These are phyloP conservation scores for Orchestia grillus DNA, from an alignment of 1,140 invertebrate species.

Conservation along the genomic window DNA sequence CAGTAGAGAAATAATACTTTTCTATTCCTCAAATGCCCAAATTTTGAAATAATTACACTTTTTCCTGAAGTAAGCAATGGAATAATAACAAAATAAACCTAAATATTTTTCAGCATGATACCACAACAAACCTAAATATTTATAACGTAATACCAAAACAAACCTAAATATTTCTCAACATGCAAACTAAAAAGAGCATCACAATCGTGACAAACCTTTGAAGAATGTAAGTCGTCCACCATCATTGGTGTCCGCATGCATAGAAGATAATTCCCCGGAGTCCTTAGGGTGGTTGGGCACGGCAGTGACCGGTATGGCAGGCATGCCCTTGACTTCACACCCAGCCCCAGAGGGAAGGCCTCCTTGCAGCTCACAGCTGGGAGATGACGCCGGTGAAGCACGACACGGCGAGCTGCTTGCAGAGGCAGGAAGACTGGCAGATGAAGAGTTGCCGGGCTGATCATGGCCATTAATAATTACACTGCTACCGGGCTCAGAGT, in stretches of 20 bases:
- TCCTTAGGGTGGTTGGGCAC: background rate
- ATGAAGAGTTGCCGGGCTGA: background rate
- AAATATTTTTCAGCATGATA: background rate
- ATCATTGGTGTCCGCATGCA: background rate
- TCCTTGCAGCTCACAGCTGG: background rate
- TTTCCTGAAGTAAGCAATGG: too few species aligned
- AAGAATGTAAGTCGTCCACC: conserved; percentile 44
- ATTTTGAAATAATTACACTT: too few species aligned
- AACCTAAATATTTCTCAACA: background rate
- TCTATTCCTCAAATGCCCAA: too few species aligned
- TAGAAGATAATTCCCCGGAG: background rate
- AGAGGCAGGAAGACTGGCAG: conserved; percentile 21
- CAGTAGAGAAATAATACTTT: too few species aligned
- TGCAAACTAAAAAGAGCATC: background rate
- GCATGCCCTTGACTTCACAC: conserved; percentile 42
- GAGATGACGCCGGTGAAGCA: background rate
- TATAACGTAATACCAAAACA: too few species aligned
- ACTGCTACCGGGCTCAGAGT: background rate
- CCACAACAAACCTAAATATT: too few species aligned
- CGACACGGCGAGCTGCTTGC: conserved; percentile 19
- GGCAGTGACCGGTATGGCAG: background rate
- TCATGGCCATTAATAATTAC: conserved; percentile 39
- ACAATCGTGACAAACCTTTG: conserved; percentile 16
- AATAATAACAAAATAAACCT: too few species aligned
- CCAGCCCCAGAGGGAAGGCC: conserved; percentile 15